Evolutionary conservation across 2,888 invertebrate genomes (phyloP).

Genomic region (Sialis fuliginosa): DNA sequence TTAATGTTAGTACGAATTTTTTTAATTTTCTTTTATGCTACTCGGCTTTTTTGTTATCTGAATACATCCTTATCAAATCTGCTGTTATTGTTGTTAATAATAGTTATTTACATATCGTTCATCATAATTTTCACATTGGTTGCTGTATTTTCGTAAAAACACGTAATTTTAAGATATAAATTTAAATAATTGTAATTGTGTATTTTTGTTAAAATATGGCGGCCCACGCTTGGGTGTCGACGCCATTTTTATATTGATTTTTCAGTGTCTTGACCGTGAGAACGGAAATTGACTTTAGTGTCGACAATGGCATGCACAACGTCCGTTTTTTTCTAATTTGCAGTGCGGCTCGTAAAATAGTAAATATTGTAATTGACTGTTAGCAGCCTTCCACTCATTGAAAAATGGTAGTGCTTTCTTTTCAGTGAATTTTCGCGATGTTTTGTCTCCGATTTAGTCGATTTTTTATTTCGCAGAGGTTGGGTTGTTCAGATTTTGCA

Average conservation of each 20-base stretch:
- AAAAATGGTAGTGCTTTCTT: not conserved
- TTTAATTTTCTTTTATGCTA: not conserved
- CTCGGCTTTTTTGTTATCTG: not conserved
- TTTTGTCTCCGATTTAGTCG: constrained; percentile 1
- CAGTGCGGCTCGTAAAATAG: no score
- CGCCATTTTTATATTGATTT: constrained; percentile 14
- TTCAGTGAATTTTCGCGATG: constrained; percentile 1
- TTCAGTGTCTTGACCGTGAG: constrained; percentile 6
- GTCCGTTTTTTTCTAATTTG: no score
- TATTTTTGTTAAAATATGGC: constrained; percentile 9
- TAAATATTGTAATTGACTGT: no score
- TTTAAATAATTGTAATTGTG: not conserved
- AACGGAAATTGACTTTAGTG: no score
- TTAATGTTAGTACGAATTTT: no score
- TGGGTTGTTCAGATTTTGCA: constrained; percentile 14
- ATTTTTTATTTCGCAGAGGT: constrained; percentile 11
- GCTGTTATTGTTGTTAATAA: not conserved
- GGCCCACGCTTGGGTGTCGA: constrained; percentile 11
- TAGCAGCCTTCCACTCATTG: no score
- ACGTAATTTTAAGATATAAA: not conserved
- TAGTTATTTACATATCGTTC: not conserved
- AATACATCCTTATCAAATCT: not conserved
- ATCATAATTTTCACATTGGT: no score
- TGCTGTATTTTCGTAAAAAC: no score
- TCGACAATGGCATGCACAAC: no score